Base-by-base conservation (phyloP, 2,113 vertebrate species). In the Murina feae region DNA sequence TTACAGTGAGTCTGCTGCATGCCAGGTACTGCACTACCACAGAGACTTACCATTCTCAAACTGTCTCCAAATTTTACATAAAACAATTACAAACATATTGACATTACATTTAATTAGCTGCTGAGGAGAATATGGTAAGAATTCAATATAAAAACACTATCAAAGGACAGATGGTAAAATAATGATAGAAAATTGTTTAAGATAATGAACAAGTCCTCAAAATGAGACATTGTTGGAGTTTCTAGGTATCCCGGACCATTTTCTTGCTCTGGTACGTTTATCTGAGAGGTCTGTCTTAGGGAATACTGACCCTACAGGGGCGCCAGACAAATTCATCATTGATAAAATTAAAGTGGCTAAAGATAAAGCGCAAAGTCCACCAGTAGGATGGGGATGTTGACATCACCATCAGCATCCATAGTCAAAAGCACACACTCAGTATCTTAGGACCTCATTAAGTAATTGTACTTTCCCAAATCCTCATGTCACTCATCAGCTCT, bases 81-180 rank as follows among this genome's bases (percentile, higher is more conserved):
- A 78, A 94, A 94, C 55, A 13, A 55, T 23, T 28, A 39, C 10
- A 88, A 88, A 60, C 21, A 81, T 69, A 81, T 25, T 72, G 37
- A 23, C 21, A 10, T 68, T 79, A 39, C 91, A 66, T 55, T 35
- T 72, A 72, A 30, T 66, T 39, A 78, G 30, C 25, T 81, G 13
- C 14, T 60, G 17, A 95, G 79, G 49, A 89, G 80, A 94, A 81
- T 81, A 74, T 51, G 72, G 16, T 76, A 85, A 78, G 42, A 94
- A 60, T 76, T 71, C 37, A 85, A 81, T 72, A 81, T 18, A 91
- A 84, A 94, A 92, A 92, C 20, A 80, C 21, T 66, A n/a, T 81
- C 53, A 89, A 93, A 92, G 86, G 47, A 49, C 51, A 78, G 49
- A 11, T 51, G 47, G 44, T 49, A 25, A 37, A 71, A 86, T 86